A percentile compares a stretch with the other conserved stretches of the same genome.
phyloP scores from a whole-genome alignment of 2,113 vertebrate genomes.

The Archilochus colubris region DNA sequence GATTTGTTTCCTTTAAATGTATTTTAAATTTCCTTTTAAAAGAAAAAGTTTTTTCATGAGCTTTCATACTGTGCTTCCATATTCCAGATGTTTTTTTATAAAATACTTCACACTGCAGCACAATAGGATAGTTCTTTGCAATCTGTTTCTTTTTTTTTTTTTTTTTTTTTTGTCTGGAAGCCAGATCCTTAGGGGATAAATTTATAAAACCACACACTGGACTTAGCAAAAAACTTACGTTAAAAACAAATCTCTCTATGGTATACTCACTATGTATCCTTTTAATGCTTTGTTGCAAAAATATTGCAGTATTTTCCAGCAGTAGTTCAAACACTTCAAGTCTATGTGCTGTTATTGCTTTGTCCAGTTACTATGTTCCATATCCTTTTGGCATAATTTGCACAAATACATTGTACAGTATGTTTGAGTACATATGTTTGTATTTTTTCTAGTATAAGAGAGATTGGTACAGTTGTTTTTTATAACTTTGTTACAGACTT shows the following conservation, averaged over 20 bases:
- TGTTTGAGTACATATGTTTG: neutral
- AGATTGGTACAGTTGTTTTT: neutral
- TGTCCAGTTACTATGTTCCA: neutral
- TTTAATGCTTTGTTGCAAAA: conserved; percentile 16
- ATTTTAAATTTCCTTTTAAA: neutral
- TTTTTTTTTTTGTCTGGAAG: conserved; percentile 28
- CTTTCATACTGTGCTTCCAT: neutral
- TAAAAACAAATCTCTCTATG: neutral
- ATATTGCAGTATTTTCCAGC: neutral
- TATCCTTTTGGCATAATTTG: neutral
- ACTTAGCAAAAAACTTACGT: neutral
- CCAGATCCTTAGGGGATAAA: conserved; percentile 9
- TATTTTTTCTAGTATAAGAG: neutral
- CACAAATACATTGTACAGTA: neutral
- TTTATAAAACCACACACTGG: neutral
- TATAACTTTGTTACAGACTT: neutral
- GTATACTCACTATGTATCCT: neutral
- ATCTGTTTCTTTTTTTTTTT: conserved; percentile 47
- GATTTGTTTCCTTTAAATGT: neutral
- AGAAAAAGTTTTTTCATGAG: neutral
- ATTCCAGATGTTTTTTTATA: conserved; percentile 11
- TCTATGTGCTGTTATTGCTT: neutral
- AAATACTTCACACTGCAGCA: conserved; percentile 7
- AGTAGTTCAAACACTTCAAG: neutral
- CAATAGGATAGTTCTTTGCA: conserved; percentile 41